phyloP scores from a whole-genome alignment of 92 coral and sea anemone genomes.

The Porites divaricata region DNA sequence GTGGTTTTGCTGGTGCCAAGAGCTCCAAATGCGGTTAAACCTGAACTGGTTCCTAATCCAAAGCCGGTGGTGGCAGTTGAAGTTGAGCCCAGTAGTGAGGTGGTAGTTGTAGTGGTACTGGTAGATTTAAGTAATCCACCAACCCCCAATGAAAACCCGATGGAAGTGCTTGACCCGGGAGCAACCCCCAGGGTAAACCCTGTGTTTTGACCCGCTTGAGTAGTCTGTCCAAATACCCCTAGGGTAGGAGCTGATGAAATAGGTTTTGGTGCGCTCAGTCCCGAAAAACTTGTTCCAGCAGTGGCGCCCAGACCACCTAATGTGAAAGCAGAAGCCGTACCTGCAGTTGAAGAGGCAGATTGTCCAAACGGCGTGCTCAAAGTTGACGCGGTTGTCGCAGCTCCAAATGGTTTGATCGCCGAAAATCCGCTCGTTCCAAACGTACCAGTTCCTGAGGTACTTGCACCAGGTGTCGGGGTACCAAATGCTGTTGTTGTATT shows the following conservation, averaged over 20 bases:
- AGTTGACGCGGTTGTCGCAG: slow-evolving; percentile 44
- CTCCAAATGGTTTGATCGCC: slow-evolving; percentile 61
- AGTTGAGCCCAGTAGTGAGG: slow-evolving; percentile 30
- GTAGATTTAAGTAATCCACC: slow-evolving; percentile 49
- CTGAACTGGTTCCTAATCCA: slow-evolving; percentile 19
- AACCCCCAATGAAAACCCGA: slow-evolving; percentile 42
- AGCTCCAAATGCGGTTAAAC: slow-evolving; percentile 20
- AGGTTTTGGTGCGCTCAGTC: slow-evolving; percentile 24
- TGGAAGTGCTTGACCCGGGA: slow-evolving; percentile 35
- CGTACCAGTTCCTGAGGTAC: slow-evolving; percentile 22
- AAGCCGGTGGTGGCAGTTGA: slow-evolving; percentile 30
- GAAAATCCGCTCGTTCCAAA: slow-evolving; percentile 44
- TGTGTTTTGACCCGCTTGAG: slow-evolving; percentile 31
- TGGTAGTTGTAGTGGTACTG: slow-evolving; percentile 43
- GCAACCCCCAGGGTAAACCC: slow-evolving; percentile 14
- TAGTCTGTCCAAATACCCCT: slow-evolving; percentile 40
- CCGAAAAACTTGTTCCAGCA: slow-evolving; percentile 6
- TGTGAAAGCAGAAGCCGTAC: slow-evolving; percentile 37
- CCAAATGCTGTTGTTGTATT: slow-evolving; percentile 32
- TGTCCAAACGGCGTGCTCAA: slow-evolving; percentile 64
- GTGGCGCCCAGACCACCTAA: slow-evolving; percentile 44
- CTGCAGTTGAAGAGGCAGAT: slow-evolving; percentile 32
- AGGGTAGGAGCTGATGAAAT: slow-evolving; percentile 19
- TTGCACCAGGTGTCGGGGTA: slow-evolving; percentile 31
- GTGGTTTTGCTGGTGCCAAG: slow-evolving; percentile 23